Evolutionary conservation across 2,113 vertebrate species (phyloP).

Genomic region (Crocuta crocuta): DNA sequence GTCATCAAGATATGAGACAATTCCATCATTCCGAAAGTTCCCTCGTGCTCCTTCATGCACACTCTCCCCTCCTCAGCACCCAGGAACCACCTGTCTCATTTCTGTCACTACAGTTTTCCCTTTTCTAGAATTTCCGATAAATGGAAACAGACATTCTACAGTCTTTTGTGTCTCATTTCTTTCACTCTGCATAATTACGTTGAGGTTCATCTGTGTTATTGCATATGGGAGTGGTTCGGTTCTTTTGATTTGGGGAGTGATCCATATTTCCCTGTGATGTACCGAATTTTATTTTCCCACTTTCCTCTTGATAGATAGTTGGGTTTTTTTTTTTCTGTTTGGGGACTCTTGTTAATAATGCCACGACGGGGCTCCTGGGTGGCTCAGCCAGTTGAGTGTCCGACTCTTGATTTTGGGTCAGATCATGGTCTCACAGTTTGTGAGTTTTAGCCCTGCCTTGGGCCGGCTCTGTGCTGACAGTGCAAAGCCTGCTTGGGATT

Average conservation of each 20-base stretch:
- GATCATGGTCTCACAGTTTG: too few relatives aligned
- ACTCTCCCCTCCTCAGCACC: neutral
- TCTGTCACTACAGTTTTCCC: neutral
- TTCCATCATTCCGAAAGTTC: neutral
- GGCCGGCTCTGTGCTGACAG: too few relatives aligned
- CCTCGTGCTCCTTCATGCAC: neutral
- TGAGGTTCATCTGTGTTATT: neutral
- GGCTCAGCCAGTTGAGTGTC: too few relatives aligned
- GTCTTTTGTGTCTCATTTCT: neutral
- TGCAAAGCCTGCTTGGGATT: too few relatives aligned
- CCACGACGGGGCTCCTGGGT: too few relatives aligned
- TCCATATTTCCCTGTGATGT: neutral
- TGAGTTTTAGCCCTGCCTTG: too few relatives aligned
- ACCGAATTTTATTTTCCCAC: neutral
- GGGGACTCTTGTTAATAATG: neutral
- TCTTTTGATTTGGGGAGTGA: neutral
- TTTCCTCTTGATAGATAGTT: neutral
- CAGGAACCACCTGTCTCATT: neutral
- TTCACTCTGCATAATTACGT: neutral
- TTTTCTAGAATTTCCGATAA: neutral
- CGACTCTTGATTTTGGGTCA: too few relatives aligned
- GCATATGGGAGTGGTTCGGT: neutral
- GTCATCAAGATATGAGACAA: neutral
- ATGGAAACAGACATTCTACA: neutral
- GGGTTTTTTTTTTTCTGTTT: neutral